Base-by-base conservation (phyloP, 1,140 invertebrate species). In the Probaryconus sp. region DNA sequence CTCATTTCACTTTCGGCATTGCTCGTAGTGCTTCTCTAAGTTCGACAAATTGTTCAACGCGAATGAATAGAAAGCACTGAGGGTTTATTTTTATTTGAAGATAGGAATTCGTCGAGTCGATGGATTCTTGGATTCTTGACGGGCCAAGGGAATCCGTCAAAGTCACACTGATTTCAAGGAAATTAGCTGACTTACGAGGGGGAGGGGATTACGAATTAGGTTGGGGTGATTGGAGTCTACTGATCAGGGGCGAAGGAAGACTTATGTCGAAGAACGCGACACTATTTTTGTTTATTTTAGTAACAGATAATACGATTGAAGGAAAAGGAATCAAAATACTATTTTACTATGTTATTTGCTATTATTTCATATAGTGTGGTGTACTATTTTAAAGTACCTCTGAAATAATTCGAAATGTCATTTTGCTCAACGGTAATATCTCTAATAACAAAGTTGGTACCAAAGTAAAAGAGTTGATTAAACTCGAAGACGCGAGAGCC, bases 1-100 rank as follows among this genome's bases (percentile, higher is more conserved):
- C 81, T 87, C 86, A 87, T 88, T 88, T 88, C 85, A 87, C 75
- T 35, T 67, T 10, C 37, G 43, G 28, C 45, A 28, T 30, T 40
- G 30, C 26, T 31, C 26, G 31, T 40, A 48, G 38, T 20, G 53
- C 56, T 33, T 42, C 65, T 40, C 50, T 37, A 60, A 53, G 35
- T 58, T 63, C 58, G 73, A 79, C 61, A 80, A 83, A 81, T 84
- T 69, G 70, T 63, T 50, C 24, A 14, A n/a, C 45, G 69, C 72
- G n/a, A 79, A 85, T 83, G 78, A 79, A 77, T 74, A 61, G 30
- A n/a, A n/a, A 65, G 76, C 71, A 80, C 81, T 80, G 79, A 81
- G 80, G 74, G 77, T 48, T 83, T 73, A 78, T 85, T 85, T 83
- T 83, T 83, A 77, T 78, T 76, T 31, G 24, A 40, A 48, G 37